Conservation (phyloP, 2,888 invertebrate species). For the Conops quadrifasciatus region DNA sequence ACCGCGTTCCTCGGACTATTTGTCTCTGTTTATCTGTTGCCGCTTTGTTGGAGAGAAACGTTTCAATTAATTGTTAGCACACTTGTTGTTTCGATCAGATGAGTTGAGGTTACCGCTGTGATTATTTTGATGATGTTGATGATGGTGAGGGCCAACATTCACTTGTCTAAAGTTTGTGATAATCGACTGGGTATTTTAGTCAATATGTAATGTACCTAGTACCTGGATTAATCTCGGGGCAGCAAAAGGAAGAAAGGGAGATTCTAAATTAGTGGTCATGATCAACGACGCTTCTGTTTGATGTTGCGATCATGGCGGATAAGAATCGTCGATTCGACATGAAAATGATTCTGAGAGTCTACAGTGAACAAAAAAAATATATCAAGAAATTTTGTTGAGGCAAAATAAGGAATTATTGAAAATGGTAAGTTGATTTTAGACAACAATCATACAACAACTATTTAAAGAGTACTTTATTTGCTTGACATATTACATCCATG, state of each 20-base stretch:
- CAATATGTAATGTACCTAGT: neutral
- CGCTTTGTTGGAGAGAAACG: neutral
- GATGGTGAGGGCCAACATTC: neutral
- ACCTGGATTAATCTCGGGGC: neutral
- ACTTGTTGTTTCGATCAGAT: neutral
- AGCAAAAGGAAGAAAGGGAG: neutral
- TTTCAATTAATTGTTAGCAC: constrained; percentile 28
- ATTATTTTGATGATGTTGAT: too few species aligned
- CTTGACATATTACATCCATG: too few species aligned
- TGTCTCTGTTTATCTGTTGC: too few species aligned
- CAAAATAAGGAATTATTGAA: too few species aligned
- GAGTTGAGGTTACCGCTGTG: neutral
- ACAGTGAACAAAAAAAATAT: too few species aligned
- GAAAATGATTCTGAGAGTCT: constrained; percentile 30
- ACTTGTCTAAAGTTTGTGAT: too few species aligned
- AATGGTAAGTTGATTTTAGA: too few species aligned
- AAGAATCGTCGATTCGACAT: constrained; percentile 12
- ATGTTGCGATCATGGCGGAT: constrained; percentile 30
- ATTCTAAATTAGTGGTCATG: constrained; percentile 27
- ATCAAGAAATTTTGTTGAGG: too few species aligned
- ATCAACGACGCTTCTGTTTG: constrained; percentile 35
- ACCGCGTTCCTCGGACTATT: neutral
- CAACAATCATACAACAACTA: too few species aligned
- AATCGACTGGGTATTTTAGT: constrained; percentile 2
- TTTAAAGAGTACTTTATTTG: too few species aligned